Base-by-base conservation (phyloP, 2,113 vertebrate species). In the Lycaon pictus region DNA sequence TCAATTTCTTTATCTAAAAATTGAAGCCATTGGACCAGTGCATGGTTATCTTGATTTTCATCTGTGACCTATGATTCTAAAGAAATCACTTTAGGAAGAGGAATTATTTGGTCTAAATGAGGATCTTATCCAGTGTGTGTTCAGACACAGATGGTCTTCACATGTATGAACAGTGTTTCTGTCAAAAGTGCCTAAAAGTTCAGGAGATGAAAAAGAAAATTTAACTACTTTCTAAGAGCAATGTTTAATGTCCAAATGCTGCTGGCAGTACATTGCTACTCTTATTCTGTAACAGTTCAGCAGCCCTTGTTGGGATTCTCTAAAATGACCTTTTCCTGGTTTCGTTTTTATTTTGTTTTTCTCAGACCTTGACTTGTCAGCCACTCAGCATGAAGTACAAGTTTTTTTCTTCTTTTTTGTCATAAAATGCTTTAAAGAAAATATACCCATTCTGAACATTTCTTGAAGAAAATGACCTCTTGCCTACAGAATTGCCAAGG, bases 381-480 rank as follows among this genome's bases (percentile, higher is more conserved):
- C 79, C 81, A 92, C 71, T 37, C 84, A 96, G 92, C 69, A 92
- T 86, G 84, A 97, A 97, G 88, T 87, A 72, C 65, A 83, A 69
- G 76, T 4, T 55, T 7, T 76, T 32, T 74, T 79, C 90, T 25
- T 8, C 37, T 37, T 76, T 32, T 74, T 79, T 92, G 20, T 8
- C 32, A 69, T 97, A 96, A 89, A 96, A 58, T 23, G 67, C 93
- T 96, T 91, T 96, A 95, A 90, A 96, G 51, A 58, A 93, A 95
- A 95, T 83, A 88, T 83, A 82, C 79, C 91, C 86, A 93, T 96
- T 98, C 58, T 65, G 81, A 95, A 88, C 90, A 56, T 97, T 93
- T 97, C 62, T 77, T 85, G 90, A 90, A 94, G 94, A 95, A 97
- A 97, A 98, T 96, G 80, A 93, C 96, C 92, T 95, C 96, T 97